A percentile compares a stretch with the other conserved stretches of the same genome.
These are phyloP conservation scores for Laticauda laticaudata DNA, from an alignment of 2,113 vertebrate species.

Conservation along the genomic window DNA sequence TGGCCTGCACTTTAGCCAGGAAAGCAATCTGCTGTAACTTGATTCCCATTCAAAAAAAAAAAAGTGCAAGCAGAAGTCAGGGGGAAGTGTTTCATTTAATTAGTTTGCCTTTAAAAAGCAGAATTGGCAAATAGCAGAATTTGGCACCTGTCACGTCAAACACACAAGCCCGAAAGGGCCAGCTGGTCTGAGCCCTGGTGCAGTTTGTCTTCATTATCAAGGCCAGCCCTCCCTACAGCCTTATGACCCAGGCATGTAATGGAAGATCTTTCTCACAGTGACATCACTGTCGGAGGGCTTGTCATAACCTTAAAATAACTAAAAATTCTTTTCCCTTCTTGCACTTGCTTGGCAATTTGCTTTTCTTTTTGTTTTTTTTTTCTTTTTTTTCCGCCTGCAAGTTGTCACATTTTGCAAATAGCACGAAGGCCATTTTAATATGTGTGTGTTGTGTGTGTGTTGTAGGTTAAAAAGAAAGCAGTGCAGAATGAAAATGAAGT, in stretches of 20 bases:
- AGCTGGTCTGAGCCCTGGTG: not conserved
- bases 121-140: not conserved
- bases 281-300: not conserved
- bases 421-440: constrained; percentile 24
- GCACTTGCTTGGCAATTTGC: constrained; percentile 37
- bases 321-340: constrained; percentile 24
- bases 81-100: not conserved
- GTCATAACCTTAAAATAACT: constrained; percentile 16
- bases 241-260: not conserved
- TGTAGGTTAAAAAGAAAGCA: constrained; percentile 31
- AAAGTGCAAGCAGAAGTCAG: not conserved
- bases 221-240: not conserved
- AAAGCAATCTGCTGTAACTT: not conserved
- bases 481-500: constrained; percentile 61
- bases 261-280: not conserved
- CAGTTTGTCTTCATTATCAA: not conserved
- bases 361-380: too few relatives aligned
- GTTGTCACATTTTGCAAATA: constrained; percentile 26
- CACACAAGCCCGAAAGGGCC: not conserved
- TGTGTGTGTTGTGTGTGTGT: too few relatives aligned
- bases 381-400: not conserved
- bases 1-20: not conserved
- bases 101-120: not conserved
- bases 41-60: not conserved
- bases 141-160: not conserved